These are phyloP conservation scores for Phalacrocorax aristotelis DNA, from an alignment of 2,113 vertebrate species.

Conservation along the genomic window DNA sequence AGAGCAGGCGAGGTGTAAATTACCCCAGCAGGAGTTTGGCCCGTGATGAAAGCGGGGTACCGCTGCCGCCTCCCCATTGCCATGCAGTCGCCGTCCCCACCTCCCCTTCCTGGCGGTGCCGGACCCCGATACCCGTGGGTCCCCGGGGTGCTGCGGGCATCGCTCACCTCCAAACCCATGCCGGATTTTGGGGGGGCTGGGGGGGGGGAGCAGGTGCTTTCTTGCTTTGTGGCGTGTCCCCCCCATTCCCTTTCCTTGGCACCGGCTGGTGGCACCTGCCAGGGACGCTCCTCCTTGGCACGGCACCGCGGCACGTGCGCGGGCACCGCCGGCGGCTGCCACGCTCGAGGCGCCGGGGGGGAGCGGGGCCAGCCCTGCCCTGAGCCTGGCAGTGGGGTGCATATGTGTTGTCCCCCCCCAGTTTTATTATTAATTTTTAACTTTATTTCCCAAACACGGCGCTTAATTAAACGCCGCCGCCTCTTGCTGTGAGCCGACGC, in stretches of 20 bases:
- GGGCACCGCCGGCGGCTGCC: no score
- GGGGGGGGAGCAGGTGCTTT: no score
- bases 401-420: no score
- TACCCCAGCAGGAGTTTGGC: background rate
- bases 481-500: conserved; percentile 22
- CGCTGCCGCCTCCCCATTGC: background rate
- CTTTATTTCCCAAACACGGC: background rate
- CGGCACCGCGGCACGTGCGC: no score
- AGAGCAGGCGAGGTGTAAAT: background rate
- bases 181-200: no score
- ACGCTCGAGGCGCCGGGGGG: no score
- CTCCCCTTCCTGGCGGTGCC: background rate
- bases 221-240: no score
- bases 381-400: background rate
- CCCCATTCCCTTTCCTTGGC: no score
- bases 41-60: background rate
- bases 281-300: no score
- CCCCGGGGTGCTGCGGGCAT: fast-evolving
- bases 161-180: background rate
- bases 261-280: no score
- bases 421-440: background rate
- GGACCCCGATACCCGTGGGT: background rate
- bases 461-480: conserved; percentile 66
- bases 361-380: no score
- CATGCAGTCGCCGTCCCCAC: background rate